phyloP scores from a whole-genome alignment of 2,888 invertebrate genomes.

The Campoplex capitator region DNA sequence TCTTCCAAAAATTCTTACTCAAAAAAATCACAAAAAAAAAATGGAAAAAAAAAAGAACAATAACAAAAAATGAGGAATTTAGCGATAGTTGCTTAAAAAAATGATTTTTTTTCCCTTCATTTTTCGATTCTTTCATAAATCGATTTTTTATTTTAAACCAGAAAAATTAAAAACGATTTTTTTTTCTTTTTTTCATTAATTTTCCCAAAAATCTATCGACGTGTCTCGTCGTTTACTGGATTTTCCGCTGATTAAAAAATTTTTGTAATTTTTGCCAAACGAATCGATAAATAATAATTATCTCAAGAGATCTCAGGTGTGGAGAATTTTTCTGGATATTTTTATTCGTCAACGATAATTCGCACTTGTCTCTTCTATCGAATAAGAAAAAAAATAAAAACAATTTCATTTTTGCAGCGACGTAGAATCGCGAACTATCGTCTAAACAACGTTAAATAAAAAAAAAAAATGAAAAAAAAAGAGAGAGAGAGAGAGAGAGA shows the following conservation, averaged over 20 bases:
- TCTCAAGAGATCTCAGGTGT: no score
- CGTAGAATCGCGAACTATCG: slow-evolving; percentile 35
- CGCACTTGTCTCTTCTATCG: neutral
- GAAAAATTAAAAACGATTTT: no score
- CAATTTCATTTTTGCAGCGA: slow-evolving; percentile 20
- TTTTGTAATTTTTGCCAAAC: no score
- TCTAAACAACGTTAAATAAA: slow-evolving; percentile 10
- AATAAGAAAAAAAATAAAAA: neutral
- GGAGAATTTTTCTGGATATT: no score
- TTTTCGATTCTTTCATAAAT: neutral
- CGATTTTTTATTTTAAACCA: neutral
- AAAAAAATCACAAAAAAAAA: neutral
- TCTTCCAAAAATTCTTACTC: neutral
- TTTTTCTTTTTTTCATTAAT: neutral
- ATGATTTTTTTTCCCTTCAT: no score
- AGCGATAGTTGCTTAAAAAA: neutral
- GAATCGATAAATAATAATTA: no score
- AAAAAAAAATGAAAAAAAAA: slow-evolving; percentile 37
- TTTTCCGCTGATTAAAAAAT: no score
- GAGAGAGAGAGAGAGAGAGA: no score
- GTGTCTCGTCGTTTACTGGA: neutral
- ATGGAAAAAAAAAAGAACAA: neutral
- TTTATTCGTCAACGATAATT: neutral
- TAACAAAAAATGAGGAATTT: neutral
- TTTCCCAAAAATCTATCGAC: neutral